Conservation (phyloP, 2,888 invertebrate species). For the Pegoplata infirma region DNA sequence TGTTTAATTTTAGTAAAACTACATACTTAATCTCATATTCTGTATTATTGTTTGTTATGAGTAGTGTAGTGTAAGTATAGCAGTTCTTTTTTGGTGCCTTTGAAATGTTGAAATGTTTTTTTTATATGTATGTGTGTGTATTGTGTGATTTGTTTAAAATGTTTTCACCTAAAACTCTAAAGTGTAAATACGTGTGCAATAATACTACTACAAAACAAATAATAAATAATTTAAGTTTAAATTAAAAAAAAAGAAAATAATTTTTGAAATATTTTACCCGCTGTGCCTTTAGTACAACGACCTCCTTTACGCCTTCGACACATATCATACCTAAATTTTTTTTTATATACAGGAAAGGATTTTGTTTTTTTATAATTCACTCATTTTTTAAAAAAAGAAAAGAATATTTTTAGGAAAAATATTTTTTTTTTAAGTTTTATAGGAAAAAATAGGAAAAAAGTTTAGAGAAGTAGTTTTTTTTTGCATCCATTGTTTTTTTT, state of each 20-base stretch:
- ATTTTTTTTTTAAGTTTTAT: too few species aligned
- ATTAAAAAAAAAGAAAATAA: too few species aligned
- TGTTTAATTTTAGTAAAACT: background rate
- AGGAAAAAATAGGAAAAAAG: conserved; percentile 5
- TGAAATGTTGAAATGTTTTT: too few species aligned
- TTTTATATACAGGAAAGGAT: conserved; percentile 60
- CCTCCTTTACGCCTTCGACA: conserved; percentile 97
- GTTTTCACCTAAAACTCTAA: conserved; percentile 12
- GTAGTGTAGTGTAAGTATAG: background rate
- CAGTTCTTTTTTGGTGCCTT: background rate
- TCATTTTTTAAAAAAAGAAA: conserved; percentile 2
- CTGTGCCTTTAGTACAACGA: conserved; percentile 98
- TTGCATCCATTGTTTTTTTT: background rate
- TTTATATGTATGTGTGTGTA: conserved; percentile 9
- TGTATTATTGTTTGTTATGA: background rate
- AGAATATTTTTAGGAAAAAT: conserved; percentile 11
- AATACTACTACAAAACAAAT: conserved; percentile 56
- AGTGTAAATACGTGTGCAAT: conserved; percentile 60
- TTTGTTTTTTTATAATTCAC: conserved; percentile 3
- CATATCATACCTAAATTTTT: conserved; percentile 96
- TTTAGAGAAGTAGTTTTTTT: background rate
- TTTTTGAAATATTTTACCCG: conserved; percentile 85
- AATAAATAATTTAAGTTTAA: conserved; percentile 38
- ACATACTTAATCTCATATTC: background rate
- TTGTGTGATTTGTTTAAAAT: conserved; percentile 9